phyloP scores from a whole-genome alignment of 2,888 invertebrate species.

The Rambutsinella grinnellia region DNA sequence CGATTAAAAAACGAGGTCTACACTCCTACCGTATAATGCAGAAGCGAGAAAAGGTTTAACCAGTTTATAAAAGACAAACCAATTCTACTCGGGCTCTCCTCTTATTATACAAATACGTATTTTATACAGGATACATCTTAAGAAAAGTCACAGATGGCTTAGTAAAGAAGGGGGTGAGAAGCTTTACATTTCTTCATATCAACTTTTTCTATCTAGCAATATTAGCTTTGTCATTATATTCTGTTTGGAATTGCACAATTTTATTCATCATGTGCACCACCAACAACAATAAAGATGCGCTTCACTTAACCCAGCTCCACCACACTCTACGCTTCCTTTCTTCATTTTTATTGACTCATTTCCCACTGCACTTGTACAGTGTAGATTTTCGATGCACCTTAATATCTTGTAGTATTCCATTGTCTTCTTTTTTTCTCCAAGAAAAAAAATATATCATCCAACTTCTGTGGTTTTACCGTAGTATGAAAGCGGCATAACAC shows the following conservation, averaged over 20 bases:
- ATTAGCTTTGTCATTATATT: not conserved
- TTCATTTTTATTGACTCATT: not conserved
- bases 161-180: slow-evolving; percentile 30
- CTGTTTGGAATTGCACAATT: not conserved
- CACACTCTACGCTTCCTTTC: not conserved
- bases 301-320: not conserved
- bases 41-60: not conserved
- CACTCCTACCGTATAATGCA: not conserved
- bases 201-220: not conserved
- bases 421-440: not conserved
- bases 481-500: not conserved
- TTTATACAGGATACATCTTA: too few relatives aligned
- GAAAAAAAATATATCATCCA: not conserved
- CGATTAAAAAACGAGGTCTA: not conserved
- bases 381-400: too few relatives aligned
- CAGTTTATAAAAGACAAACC: too few relatives aligned
- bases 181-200: not conserved
- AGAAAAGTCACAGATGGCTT: slow-evolving; percentile 42
- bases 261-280: not conserved
- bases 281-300: not conserved
- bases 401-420: not conserved
- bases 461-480: not conserved
- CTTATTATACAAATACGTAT: too few relatives aligned
- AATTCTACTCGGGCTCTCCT: not conserved
- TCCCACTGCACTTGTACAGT: not conserved